Evolutionary conservation across 2,888 invertebrate genomes (phyloP).

Genomic region (Eilema caniola): DNA sequence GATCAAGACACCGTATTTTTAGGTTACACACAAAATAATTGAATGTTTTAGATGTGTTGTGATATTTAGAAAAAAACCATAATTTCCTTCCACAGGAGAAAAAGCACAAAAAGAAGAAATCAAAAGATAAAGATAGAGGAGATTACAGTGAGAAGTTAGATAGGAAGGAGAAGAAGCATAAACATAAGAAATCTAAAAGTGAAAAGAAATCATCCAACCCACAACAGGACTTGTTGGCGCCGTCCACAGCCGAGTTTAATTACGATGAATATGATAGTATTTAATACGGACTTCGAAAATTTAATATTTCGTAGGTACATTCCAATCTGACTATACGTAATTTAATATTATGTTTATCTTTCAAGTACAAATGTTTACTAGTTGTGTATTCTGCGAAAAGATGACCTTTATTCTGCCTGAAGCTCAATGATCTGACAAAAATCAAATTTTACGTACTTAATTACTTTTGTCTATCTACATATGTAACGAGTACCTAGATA

Average conservation of each 20-base stretch:
- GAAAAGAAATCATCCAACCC: slow-evolving; percentile 79
- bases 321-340: slow-evolving; percentile 22
- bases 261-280: slow-evolving; percentile 81
- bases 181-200: slow-evolving; percentile 83
- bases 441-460: neutral
- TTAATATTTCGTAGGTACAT: slow-evolving; percentile 32
- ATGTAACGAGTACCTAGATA: neutral
- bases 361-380: slow-evolving; percentile 9
- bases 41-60: neutral
- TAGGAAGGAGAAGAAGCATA: slow-evolving; percentile 86
- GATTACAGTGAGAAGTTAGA: slow-evolving; percentile 83
- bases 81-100: slow-evolving; percentile 71
- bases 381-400: neutral
- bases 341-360: slow-evolving; percentile 2
- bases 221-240: slow-evolving; percentile 81
- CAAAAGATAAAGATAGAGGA: slow-evolving; percentile 84
- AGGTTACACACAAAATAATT: neutral
- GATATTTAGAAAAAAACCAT: neutral
- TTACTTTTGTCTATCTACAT: neutral
- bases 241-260: slow-evolving; percentile 60
- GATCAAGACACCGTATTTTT: neutral
- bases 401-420: neutral
- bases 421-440: neutral
- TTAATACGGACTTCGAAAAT: slow-evolving; percentile 50
- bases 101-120: slow-evolving; percentile 86